Evolutionary conservation across 2,888 invertebrate species (phyloP).

Genomic region (Plusia festucae): DNA sequence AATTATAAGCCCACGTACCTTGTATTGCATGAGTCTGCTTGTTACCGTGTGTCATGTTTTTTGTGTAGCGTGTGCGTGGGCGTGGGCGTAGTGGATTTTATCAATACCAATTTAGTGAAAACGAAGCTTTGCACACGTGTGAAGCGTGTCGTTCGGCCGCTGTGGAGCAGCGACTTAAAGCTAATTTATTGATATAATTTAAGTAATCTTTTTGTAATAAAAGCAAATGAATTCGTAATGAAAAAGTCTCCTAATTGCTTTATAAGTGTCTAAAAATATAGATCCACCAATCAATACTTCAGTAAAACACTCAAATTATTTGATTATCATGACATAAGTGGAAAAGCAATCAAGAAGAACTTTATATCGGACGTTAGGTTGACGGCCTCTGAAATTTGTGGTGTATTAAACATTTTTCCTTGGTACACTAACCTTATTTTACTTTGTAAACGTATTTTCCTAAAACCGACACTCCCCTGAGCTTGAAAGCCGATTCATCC

Average conservation of each 20-base stretch:
- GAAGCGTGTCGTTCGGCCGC: too few species aligned
- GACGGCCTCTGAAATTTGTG: slow-evolving; percentile 5
- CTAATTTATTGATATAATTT: neutral
- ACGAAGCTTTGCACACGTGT: too few species aligned
- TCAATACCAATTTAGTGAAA: too few species aligned
- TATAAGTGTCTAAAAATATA: neutral
- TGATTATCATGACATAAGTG: neutral
- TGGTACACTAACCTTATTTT: slow-evolving; percentile 33
- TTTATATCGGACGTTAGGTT: neutral
- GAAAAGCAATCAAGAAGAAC: neutral
- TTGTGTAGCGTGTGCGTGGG: too few species aligned
- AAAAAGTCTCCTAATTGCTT: neutral
- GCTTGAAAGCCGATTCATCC: slow-evolving; percentile 56
- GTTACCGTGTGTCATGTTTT: too few species aligned
- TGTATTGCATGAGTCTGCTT: too few species aligned
- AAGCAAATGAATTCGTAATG: too few species aligned
- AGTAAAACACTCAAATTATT: neutral
- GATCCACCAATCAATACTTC: neutral
- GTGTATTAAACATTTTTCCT: slow-evolving; percentile 29
- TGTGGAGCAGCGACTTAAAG: too few species aligned
- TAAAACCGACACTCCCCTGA: slow-evolving; percentile 52
- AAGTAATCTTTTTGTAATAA: too few species aligned
- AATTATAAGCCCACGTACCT: too few species aligned
- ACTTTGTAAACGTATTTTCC: slow-evolving; percentile 47
- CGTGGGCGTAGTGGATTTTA: too few species aligned